Conservation (phyloP, 2,888 invertebrate genomes). For the Actias luna region DNA sequence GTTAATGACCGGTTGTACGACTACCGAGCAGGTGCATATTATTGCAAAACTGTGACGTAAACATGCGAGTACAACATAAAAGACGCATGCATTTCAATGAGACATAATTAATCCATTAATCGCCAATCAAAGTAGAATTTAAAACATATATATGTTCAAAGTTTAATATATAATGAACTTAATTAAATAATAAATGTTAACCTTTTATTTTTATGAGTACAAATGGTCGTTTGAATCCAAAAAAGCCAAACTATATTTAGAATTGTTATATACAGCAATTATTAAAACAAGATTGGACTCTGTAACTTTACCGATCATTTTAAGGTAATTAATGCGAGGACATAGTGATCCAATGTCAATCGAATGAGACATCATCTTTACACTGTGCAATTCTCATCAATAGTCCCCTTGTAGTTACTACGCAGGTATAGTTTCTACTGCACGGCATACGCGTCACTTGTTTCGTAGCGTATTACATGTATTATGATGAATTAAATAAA, state of each 20-base stretch:
- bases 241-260: neutral
- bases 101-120: neutral
- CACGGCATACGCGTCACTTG: no score
- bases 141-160: neutral
- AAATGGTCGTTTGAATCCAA: neutral
- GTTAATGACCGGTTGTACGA: slow-evolving; percentile 37
- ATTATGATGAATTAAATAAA: no score
- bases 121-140: neutral
- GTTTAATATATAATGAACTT: no score
- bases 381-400: neutral
- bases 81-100: neutral
- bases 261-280: neutral
- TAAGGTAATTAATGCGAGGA: neutral
- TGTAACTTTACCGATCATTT: neutral
- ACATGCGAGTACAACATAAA: neutral
- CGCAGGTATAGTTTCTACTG: neutral
- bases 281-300: neutral
- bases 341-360: neutral
- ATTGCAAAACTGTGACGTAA: slow-evolving; percentile 13
- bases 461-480: no score
- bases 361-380: neutral
- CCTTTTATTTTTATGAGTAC: no score
- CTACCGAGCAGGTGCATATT: slow-evolving; percentile 35
- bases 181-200: no score
- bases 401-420: neutral